Base-by-base conservation (phyloP, 2,797 vertebrate species). In the Epinephelus malabaricus region DNA sequence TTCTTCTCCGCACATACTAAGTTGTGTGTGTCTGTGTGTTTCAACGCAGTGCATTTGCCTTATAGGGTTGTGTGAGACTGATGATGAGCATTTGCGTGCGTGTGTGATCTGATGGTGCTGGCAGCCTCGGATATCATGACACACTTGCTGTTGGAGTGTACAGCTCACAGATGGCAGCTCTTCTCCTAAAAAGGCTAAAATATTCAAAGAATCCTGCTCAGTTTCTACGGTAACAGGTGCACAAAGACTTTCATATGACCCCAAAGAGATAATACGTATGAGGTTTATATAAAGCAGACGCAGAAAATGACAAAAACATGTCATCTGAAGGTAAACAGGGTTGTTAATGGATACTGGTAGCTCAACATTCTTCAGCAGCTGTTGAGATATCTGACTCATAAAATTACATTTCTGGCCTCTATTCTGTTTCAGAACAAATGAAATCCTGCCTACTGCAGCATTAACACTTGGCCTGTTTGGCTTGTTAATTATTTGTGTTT, bases 131-230 rank as follows among this genome's bases (percentile, higher is more conserved):
- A 68, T 34, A 40, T 58, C 63, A 18, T 53, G 63, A 68, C 69
- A 72, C 60, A 70, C 34, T 54, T 53, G 34, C 68, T 65, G 53
- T 60, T 43, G 58, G 18, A 69, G 49, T 73, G 68, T 55, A 5
- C 30, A 65, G 68, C 61, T 82, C 65, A 30, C 62, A 83, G 75
- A 72, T 83, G 65, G 61, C 63, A 38, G 59, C 38, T 53, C 40
- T 30, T 71, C 51, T 54, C 83, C 78, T 64, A 75, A 86, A 90
- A 83, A 86, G 80, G 79, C 25, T 50, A 80, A 53, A 49, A 34
- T 11, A 62, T 61, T 38, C 13, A 4, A 58, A 59, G 34, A 47
- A 60, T 17, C 69, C 6, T 6, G 6, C 59, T 61, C 38, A 13
- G 65, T 80, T 67, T 56, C 60, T 55, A 18, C 46, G 3, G 63